Conservation (phyloP, 2,888 invertebrate species). For the Trisateles emortualis region DNA sequence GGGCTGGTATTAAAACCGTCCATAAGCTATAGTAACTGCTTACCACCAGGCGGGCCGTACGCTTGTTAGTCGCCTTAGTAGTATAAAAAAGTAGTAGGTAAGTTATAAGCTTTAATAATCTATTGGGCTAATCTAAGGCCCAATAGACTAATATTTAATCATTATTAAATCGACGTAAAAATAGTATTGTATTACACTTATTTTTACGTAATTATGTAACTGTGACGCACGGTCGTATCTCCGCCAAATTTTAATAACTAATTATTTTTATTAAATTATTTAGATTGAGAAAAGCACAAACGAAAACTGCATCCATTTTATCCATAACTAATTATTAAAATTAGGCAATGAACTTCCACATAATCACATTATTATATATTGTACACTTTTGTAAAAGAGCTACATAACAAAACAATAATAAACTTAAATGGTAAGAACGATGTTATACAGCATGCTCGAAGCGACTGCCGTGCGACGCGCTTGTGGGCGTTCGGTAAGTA, state of each 20-base stretch:
- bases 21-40: no score
- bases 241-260: not conserved
- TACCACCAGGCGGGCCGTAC: no score
- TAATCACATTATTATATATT: slow-evolving; percentile 8
- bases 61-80: no score
- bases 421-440: slow-evolving; percentile 43
- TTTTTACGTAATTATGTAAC: no score
- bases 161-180: no score
- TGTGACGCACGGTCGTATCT: not conserved
- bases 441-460: slow-evolving; percentile 46
- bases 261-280: not conserved
- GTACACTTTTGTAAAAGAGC: slow-evolving; percentile 8
- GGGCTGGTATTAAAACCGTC: no score
- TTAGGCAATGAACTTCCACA: slow-evolving; percentile 8
- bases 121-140: no score
- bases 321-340: not conserved
- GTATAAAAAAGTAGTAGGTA: no score
- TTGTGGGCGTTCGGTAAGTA: slow-evolving; percentile 44
- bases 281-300: slow-evolving; percentile 23
- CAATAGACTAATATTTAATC: no score
- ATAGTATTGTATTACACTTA: no score
- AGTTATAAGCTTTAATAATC: no score
- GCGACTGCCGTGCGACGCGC: slow-evolving; percentile 45
- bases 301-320: slow-evolving; percentile 43
- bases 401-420: slow-evolving; percentile 22